These are phyloP conservation scores for Acrocephalus arundinaceus DNA, from an alignment of 2,113 vertebrate species.

Conservation along the genomic window DNA sequence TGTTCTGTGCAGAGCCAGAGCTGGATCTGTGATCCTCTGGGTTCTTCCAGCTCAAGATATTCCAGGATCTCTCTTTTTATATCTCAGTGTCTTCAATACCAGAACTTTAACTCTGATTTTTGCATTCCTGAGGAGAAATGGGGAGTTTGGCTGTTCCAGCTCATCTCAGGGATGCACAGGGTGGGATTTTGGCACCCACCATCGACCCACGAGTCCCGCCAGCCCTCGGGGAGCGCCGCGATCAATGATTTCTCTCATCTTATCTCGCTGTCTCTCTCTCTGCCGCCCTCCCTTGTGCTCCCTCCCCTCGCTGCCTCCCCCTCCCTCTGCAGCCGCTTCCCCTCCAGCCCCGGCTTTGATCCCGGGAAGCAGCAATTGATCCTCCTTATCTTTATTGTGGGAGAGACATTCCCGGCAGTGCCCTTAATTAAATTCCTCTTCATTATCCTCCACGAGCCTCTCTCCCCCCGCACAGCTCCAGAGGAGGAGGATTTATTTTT, in stretches of 20 bases:
- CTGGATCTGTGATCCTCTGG: neutral
- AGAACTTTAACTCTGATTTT: too few relatives aligned
- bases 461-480: neutral
- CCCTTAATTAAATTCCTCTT: slow-evolving; percentile 63
- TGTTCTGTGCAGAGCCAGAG: neutral
- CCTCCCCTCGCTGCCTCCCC: neutral
- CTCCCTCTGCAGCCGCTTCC: neutral
- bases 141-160: neutral
- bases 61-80: neutral
- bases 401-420: slow-evolving; percentile 47
- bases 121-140: neutral
- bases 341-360: slow-evolving; percentile 49
- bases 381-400: slow-evolving; percentile 62
- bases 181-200: neutral
- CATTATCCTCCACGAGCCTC: neutral
- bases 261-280: neutral
- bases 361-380: slow-evolving; percentile 57
- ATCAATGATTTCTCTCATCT: neutral
- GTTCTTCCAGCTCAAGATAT: neutral
- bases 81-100: neutral
- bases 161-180: neutral
- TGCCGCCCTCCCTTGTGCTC: neutral
- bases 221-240: neutral
- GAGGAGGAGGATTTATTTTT: neutral
- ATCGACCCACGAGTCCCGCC: neutral